Evolutionary conservation across 2,797 vertebrate genomes (phyloP), one percentile per base, ranked within the genome.

Genomic region (Esox lucius): DNA sequence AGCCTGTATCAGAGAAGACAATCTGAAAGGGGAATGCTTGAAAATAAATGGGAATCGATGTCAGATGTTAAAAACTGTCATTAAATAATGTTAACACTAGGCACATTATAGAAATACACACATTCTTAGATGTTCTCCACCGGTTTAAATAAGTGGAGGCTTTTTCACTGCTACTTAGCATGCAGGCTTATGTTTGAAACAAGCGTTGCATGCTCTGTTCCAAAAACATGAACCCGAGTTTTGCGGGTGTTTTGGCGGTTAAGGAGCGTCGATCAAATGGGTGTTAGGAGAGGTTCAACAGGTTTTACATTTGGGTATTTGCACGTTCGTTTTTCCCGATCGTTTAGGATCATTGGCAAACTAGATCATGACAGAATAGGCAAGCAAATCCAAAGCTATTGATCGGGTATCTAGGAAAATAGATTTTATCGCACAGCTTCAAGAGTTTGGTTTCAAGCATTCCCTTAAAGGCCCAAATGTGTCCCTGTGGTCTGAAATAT

Each of bases 361-460:
- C 33, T 28, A 0, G 3, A 28, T 62, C 2, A 62, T 28, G 13
- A 28, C 24, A 64, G 24, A 64, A 31, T 64, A 64, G n/a, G 35
- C 24, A 33, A 67, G 17, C 51, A 13, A 74, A 19, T 35, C 35
- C 35, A 39, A 39, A 39, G 35, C 35, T 39, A 39, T 39, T 39
- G 0, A 39, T 2, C 4, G 5, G 35, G 4, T 39, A 5, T 39
- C 5, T 39, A 3, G 35, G 35, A 39, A 39, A 39, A 39, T 39
- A 3, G 2, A 39, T 39, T 39, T 39, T 39, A 39, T 31, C 28
- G 3, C 28, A 31, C 28, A 31, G 28, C 28, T 72, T 77, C 78
- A 81, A 33, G 62, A 68, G 24, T 35, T 42, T 35, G 53, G n/a
- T 80, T 81, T 79, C 79, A 80, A 84, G 81, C 77, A 84, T 85